Evolutionary conservation across 2,888 invertebrate genomes (phyloP), one percentile per base, ranked within the genome.

Genomic region (Hedya salicella): DNA sequence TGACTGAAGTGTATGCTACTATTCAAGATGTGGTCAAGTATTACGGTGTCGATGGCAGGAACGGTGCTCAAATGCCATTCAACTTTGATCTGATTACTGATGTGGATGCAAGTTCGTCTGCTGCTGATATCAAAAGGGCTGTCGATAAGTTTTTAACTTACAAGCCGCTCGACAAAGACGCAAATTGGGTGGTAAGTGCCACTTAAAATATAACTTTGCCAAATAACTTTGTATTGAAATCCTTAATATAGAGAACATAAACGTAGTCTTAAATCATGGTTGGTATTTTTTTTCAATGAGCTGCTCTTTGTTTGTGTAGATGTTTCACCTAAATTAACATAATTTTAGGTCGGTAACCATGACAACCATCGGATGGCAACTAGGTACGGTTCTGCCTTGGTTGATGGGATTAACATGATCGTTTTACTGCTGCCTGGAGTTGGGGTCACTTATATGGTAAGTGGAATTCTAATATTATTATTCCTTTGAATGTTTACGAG

Each of bases 51-150:
- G 92, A 88, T 0, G 88, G 92, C 2, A 85, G 83, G 2, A 77
- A 82, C n/a, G 96, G 96, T 17, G 94, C 95, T 1, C 95, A 97
- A 75, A 94, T 97, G 78, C 95, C 96, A 0, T 96, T 97, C 77
- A 97, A 97, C 82, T 97, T 97, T 78, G 92, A 95, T 72, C 91
- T 97, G 54, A 94, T 97, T 54, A 92, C 91, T 14, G 93, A 95
- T 67, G 87, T 95, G 0, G 91, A 93, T 70, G 83, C 82, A 0
- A 84, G 86, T 0, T 95, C 96, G 0, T 93, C 92, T 36, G 95
- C 95, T 6, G 80, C 87, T 62, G 94, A 95, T 73, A 93, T 95
- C 64, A 94, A 94, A 70, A 83, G 87, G 21, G 88, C 93, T 3
- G 92, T 96, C 50, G 94, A 95, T 53, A 90, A 93, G 61, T 96